Evolutionary conservation across 2,113 vertebrate species (phyloP), one percentile per base, ranked within the genome.

Genomic region (Syngnathus scovelli): DNA sequence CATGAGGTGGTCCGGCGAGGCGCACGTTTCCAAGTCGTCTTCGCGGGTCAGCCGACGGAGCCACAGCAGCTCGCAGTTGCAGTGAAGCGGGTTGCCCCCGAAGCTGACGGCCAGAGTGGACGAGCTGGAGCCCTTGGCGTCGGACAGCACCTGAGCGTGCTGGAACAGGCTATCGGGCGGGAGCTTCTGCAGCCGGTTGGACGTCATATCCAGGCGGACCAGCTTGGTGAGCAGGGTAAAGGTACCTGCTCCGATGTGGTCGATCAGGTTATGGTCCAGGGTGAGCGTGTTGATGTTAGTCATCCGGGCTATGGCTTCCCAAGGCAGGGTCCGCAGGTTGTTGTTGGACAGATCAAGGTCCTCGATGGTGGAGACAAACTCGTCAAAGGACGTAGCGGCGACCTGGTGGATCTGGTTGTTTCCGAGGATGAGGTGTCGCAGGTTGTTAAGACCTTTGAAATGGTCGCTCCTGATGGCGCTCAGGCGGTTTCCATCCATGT

Each of bases 311-410:
- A 98, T 92, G 0, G 94, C 95, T 27, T 95, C 94, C 96, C 96
- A 98, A 0, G 96, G 95, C 64, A 98, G 84, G 1, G 86, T 80
- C 85, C 93, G 86, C 52, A 98, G 76, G 80, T 96, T 98, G 83
- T 98, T 98, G 62, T 95, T 97, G 27, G 96, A 98, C 51, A 98
- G 86, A 78, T 98, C 96, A 67, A 98, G 86, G 78, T 98, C 96
- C 74, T 98, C 96, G 16, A 98, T 94, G 0, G 95, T 98, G 77
- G 90, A 74, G 38, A 96, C 90, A 77, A 97, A 98, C 85, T 94
- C 93, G 1, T 94, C 91, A 0, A 98, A 98, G 4, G 95, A 88
- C 0, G 89, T 92, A 0, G 89, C 58, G 9, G 94, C 94, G 39
- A 98, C 92, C 37, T 86, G 70, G 64, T 93, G 92, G 83, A 98